Evolutionary conservation across 2,797 vertebrate species (phyloP), one percentile per base, ranked within the genome.

Genomic region (Benthosema pterotum): DNA sequence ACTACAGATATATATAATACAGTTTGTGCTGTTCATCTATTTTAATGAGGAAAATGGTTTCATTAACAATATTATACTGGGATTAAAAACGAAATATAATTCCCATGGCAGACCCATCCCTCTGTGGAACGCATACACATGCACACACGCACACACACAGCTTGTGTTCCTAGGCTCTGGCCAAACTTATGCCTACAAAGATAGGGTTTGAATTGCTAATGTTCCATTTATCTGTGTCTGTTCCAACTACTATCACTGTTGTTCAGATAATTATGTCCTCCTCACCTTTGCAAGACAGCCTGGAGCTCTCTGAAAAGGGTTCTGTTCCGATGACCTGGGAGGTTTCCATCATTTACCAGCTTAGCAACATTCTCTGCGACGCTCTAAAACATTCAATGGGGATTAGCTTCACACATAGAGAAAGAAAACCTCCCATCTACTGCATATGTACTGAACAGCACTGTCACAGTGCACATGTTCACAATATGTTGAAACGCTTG

Each of bases 241-340:
- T 18, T 18, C 49, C 3, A 17, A 51, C 11, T 19, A 19, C 16
- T 11, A 51, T 19, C 18, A 12, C 1, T 51, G 15, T 42, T 13
- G 11, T 57, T 13, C 16, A n/a, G n/a, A n/a, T 28, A n/a, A n/a
- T n/a, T n/a, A 22, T 43, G 42, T 52, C 54, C 77, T 86, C 71
- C 77, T 86, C 71, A 94, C 93, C 93, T 90, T 60, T 91, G 90
- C 53, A 90, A 67, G 0, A 88, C 78, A 0, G 82, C 80, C 59
- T 91, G 90, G 56, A 93, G 87, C 78, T 94, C 92, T 72, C 83
- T 89, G 25, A 91, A 68, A 42, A 92, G 84, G 51, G 86, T 77
- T 42, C 79, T 83, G 16, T 86, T 80, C 57, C 69, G 68, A 42
- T 80, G 73, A 15, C 75, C 77, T 22, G 79, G 49, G 14, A 76